Conservation (phyloP, 2,797 vertebrate species). For the Vipera latastei region DNA sequence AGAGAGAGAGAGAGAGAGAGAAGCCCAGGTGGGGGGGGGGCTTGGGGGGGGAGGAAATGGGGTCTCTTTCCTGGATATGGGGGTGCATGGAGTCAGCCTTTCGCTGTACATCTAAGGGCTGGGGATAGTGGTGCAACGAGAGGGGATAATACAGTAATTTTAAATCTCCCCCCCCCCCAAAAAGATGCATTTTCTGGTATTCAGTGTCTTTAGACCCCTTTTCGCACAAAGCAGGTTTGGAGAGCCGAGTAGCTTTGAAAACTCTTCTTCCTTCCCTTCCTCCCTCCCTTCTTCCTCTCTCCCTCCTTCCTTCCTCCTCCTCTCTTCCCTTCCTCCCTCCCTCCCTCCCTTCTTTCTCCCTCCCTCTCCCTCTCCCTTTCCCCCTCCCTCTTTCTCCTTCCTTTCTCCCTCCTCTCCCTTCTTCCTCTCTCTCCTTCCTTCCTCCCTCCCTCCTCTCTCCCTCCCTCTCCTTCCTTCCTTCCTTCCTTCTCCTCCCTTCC, state of each 20-base stretch:
- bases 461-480: no score
- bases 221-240: neutral
- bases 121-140: neutral
- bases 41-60: neutral
- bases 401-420: no score
- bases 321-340: no score
- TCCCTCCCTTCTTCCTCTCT: neutral
- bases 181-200: neutral
- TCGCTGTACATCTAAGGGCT: neutral
- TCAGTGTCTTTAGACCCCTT: neutral
- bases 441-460: accelerated
- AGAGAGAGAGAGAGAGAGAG: neutral
- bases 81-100: neutral
- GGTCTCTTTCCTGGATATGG: neutral
- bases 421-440: no score
- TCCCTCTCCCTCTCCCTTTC: no score
- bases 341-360: no score
- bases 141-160: neutral
- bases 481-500: accelerated
- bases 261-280: no score
- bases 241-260: neutral
- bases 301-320: no score
- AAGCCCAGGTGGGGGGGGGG: neutral
- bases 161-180: no score
- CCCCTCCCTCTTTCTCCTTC: no score